Evolutionary conservation across 2,888 invertebrate species (phyloP).

Genomic region (Coremacera marginata): DNA sequence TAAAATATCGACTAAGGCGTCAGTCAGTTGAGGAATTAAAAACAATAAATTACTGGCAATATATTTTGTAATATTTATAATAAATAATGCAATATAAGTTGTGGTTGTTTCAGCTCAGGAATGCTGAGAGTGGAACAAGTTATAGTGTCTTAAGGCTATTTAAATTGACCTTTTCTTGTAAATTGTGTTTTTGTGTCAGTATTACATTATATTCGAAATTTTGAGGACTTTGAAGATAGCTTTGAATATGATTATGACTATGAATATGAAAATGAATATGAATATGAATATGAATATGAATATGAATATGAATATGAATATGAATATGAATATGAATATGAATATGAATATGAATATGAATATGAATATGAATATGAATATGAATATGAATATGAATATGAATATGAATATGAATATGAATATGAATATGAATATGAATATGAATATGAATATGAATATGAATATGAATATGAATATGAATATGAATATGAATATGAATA

Average conservation of each 20-base stretch:
- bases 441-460: background rate
- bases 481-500: background rate
- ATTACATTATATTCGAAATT: too few species aligned
- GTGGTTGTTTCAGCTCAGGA: too few species aligned
- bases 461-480: background rate
- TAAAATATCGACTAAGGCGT: too few species aligned
- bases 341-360: constrained; percentile 3
- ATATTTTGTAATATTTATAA: too few species aligned
- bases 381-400: constrained; percentile 3
- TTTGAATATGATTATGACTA: background rate
- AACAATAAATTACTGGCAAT: too few species aligned
- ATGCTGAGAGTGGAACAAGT: too few species aligned
- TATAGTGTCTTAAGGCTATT: too few species aligned
- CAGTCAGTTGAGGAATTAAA: too few species aligned
- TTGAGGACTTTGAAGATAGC: background rate
- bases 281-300: constrained; percentile 3
- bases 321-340: constrained; percentile 3
- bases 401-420: constrained; percentile 3
- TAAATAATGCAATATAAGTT: too few species aligned
- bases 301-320: background rate
- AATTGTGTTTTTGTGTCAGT: too few species aligned
- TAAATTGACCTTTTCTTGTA: too few species aligned
- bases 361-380: constrained; percentile 3
- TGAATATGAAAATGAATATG: constrained; percentile 3
- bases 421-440: constrained; percentile 3